These are phyloP conservation scores for Epinephelus cyanopodus DNA, from an alignment of 2,113 vertebrate genomes.

Conservation along the genomic window DNA sequence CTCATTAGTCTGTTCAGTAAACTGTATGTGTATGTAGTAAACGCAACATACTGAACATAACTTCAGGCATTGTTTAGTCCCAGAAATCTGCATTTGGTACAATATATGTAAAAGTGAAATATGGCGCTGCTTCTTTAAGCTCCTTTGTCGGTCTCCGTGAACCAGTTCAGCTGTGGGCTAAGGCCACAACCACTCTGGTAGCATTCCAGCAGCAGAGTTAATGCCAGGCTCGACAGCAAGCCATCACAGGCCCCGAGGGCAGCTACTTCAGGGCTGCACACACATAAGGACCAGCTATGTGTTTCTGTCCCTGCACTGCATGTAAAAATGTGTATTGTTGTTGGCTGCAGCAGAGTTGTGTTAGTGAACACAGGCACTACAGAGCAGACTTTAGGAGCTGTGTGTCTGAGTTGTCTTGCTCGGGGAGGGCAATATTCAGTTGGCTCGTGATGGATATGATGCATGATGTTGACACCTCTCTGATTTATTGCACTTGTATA, in stretches of 20 bases:
- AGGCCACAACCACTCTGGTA: conserved; percentile 40
- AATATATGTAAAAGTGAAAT: not conserved
- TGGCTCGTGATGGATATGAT: not conserved
- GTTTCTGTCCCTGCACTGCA: not conserved
- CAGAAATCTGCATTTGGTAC: not conserved
- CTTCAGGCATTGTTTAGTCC: not conserved
- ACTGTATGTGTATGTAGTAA: not conserved
- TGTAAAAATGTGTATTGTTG: not conserved
- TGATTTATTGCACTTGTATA: conserved; percentile 9
- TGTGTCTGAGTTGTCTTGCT: not conserved
- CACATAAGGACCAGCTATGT: not conserved
- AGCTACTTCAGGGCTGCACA: not conserved
- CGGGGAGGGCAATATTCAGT: not conserved
- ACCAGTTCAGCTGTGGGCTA: conserved; percentile 12
- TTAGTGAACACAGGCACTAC: not conserved
- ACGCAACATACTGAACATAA: not conserved
- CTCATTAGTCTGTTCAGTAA: not conserved
- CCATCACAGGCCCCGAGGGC: not conserved
- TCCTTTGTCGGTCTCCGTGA: conserved; percentile 2
- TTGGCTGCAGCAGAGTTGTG: not conserved
- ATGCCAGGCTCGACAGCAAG: not conserved
- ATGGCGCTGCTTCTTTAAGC: conserved; percentile 10
- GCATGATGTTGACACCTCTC: not conserved
- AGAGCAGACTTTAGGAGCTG: not conserved
- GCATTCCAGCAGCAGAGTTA: conserved; percentile 50